Evolutionary conservation across 1,140 invertebrate species (phyloP).

Genomic region (Sminthurinus signatus): DNA sequence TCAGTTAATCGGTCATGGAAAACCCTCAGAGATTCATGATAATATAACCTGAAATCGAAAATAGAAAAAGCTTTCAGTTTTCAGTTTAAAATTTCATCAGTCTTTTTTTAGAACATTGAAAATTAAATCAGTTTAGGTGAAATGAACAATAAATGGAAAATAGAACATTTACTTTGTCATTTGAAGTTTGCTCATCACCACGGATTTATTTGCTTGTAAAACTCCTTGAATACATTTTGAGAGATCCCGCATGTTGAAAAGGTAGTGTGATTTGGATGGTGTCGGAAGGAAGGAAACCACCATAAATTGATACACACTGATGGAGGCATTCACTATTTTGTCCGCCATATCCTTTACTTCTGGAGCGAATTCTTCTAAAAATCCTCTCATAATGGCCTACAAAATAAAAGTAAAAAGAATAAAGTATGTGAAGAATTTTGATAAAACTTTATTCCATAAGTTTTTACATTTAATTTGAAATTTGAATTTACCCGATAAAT

Average conservation of each 20-base stretch:
- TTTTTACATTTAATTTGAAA: not conserved
- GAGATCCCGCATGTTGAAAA: conserved; percentile 82
- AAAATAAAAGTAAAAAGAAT: conserved; percentile 19
- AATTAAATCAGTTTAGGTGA: no score
- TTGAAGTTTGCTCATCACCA: conserved; percentile 14
- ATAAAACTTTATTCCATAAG: not conserved
- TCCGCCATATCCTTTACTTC: conserved; percentile 63
- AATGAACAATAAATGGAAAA: not conserved
- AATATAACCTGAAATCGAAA: conserved; percentile 56
- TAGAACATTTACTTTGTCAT: conserved; percentile 41
- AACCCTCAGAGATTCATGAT: conserved; percentile 81
- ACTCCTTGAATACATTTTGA: conserved; percentile 86
- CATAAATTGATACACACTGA: conserved; percentile 72
- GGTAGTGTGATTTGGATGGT: conserved; percentile 82
- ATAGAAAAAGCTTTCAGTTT: no score
- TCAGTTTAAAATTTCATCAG: no score
- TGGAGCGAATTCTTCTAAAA: conserved; percentile 65
- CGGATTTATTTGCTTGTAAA: conserved; percentile 58
- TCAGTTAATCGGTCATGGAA: conserved; percentile 86
- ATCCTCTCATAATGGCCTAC: conserved; percentile 65
- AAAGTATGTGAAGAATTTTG: not conserved
- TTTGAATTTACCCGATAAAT: conserved; percentile 62
- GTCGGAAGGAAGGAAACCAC: conserved; percentile 71
- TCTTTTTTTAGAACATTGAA: not conserved
- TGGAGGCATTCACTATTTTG: conserved; percentile 66